These are phyloP conservation scores for Andrena bucephala DNA, from an alignment of 2,888 invertebrate genomes.

Conservation along the genomic window DNA sequence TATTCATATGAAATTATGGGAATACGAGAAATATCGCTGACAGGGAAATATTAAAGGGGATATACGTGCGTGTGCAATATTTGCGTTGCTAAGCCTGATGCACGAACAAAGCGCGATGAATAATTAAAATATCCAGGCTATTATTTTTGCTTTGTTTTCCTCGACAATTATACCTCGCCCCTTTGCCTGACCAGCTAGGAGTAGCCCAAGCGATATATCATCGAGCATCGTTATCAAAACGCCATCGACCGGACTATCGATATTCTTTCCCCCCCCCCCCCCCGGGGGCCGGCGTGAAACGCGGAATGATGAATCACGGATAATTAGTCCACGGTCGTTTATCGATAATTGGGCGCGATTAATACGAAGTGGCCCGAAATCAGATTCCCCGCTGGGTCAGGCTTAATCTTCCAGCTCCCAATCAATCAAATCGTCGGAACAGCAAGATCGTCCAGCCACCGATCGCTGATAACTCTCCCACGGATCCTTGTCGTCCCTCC, in stretches of 20 bases:
- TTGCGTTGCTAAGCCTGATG: background rate
- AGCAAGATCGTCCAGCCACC: conserved; percentile 26
- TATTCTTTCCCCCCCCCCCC: conserved; percentile 18
- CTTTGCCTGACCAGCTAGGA: background rate
- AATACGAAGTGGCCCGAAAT: conserved; percentile 40
- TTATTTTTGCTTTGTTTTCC: conserved; percentile 37
- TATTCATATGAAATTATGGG: background rate
- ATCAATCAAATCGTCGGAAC: conserved; percentile 51
- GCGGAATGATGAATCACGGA: conserved; percentile 47
- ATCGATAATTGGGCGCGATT: conserved; percentile 55
- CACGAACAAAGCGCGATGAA: background rate
- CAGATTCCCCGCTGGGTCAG: conserved; percentile 16
- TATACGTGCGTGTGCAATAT: background rate
- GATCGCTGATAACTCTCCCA: conserved; percentile 35
- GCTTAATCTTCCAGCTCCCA: conserved; percentile 22
- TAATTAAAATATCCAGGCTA: conserved; percentile 41
- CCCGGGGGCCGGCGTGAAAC: background rate
- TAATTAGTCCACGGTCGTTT: conserved; percentile 47
- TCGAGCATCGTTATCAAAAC: conserved; percentile 39
- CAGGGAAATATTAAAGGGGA: too few relatives aligned
- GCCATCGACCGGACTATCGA: conserved; percentile 37
- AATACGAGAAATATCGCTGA: too few relatives aligned
- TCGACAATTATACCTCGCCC: conserved; percentile 25
- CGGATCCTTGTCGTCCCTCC: conserved; percentile 28
- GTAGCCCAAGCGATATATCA: conserved; percentile 17